phyloP scores from a whole-genome alignment of 2,888 invertebrate genomes.

The Chymomyza procnemis region DNA sequence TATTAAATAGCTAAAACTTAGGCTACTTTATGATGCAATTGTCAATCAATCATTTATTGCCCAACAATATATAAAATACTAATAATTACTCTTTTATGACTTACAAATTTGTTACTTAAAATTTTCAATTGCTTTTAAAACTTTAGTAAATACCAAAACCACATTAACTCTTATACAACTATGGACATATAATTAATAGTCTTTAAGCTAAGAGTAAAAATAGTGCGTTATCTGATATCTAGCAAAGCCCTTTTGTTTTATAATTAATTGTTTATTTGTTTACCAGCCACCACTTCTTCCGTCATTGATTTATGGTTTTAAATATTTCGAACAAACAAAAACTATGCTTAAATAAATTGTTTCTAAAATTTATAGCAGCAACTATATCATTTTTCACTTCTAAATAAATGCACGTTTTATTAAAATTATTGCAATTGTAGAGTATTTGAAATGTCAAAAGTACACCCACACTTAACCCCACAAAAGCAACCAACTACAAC shows the following conservation, averaged over 20 bases:
- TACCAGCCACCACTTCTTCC: conserved; percentile 22
- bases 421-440: conserved; percentile 1
- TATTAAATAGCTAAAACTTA: too few relatives aligned
- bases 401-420: neutral
- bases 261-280: conserved; percentile 46
- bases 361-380: neutral
- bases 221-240: neutral
- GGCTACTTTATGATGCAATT: too few relatives aligned
- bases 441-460: conserved; percentile 55
- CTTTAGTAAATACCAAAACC: neutral
- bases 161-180: neutral
- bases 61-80: too few relatives aligned
- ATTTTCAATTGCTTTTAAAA: neutral
- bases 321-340: neutral
- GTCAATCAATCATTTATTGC: too few relatives aligned
- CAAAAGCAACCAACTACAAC: neutral
- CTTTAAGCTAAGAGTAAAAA: neutral
- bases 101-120: neutral
- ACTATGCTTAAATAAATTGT: neutral
- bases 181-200: neutral
- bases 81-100: neutral
- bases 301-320: conserved; percentile 38
- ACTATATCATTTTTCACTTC: neutral
- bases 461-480: conserved; percentile 30
- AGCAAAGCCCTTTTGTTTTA: conserved; percentile 5